A percentile compares a stretch with the other conserved stretches of the same genome.
These are phyloP conservation scores for Metalampra italica DNA, from an alignment of 2,888 invertebrate genomes.

Conservation along the genomic window DNA sequence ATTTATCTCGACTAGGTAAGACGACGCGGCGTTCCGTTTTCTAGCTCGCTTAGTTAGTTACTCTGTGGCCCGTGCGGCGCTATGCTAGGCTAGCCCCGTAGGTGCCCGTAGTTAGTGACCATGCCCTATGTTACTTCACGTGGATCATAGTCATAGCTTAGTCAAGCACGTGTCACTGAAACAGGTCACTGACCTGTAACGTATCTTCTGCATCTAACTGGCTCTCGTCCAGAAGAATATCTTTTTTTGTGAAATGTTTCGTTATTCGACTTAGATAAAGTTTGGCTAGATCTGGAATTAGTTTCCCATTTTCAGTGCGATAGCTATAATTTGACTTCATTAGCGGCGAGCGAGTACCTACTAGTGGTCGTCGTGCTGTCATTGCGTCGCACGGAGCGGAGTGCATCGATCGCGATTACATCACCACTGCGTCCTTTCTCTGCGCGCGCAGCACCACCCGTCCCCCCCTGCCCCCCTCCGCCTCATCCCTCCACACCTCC, in stretches of 20 bases:
- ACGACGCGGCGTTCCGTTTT: constrained; percentile 23
- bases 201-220: constrained; percentile 12
- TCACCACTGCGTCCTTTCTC: constrained; percentile 74
- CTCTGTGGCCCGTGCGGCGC: constrained; percentile 5
- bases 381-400: constrained; percentile 44
- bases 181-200: constrained; percentile 51
- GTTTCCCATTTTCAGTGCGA: not conserved
- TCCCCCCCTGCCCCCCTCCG: constrained; percentile 30
- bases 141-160: constrained; percentile 19
- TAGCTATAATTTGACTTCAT: not conserved
- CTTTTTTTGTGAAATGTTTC: too few species aligned
- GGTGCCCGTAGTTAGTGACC: constrained; percentile 18
- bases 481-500: constrained; percentile 10
- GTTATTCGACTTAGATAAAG: too few species aligned
- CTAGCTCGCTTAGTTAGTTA: constrained; percentile 21
- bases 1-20: constrained; percentile 24
- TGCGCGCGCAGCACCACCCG: constrained; percentile 67
- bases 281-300: not conserved
- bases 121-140: constrained; percentile 36
- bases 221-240: too few species aligned
- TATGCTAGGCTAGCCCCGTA: not conserved
- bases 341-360: not conserved
- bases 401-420: constrained; percentile 78
- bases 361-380: constrained; percentile 19
- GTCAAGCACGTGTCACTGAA: constrained; percentile 41